Conservation (phyloP, 64 coral and sea anemone species). For the Stichodactyla mertensii region DNA sequence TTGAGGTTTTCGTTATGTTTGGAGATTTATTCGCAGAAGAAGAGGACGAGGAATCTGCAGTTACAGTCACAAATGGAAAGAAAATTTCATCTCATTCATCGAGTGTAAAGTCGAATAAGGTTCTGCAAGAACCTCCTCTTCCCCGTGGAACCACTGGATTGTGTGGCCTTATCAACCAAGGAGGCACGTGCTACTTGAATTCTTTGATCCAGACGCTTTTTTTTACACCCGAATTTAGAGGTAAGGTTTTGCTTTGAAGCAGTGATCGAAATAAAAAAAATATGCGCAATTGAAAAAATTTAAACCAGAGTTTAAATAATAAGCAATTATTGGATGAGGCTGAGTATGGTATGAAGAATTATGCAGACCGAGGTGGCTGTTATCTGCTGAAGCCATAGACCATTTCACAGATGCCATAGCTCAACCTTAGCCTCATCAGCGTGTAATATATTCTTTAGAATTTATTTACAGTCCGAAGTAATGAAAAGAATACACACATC, state of each 20-base stretch:
- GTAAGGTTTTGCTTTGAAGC: conserved; percentile 26
- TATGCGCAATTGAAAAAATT: too few species aligned
- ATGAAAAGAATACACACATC: too few species aligned
- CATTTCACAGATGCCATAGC: too few species aligned
- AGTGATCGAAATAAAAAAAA: too few species aligned
- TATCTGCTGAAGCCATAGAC: too few species aligned
- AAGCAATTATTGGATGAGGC: too few species aligned
- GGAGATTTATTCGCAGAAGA: conserved; percentile 62
- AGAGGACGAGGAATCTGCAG: conserved; percentile 2
- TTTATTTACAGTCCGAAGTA: too few species aligned
- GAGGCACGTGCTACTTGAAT: conserved; percentile 86
- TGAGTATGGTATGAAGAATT: too few species aligned
- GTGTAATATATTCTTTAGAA: too few species aligned
- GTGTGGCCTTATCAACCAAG: conserved; percentile 81
- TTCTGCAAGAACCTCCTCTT: conserved; percentile 7
- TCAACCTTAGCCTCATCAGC: too few species aligned
- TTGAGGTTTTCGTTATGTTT: conserved; percentile 47
- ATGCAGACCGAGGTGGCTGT: too few species aligned
- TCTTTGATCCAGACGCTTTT: conserved; percentile 78
- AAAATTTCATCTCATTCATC: background rate
- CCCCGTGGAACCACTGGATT: conserved; percentile 53
- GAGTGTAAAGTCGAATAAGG: background rate
- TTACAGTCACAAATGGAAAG: background rate
- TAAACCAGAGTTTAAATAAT: too few species aligned
- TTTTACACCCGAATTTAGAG: conserved; percentile 81